Evolutionary conservation across 2,888 invertebrate species (phyloP), one percentile per base, ranked within the genome.

Genomic region (Nemoura dubitans): DNA sequence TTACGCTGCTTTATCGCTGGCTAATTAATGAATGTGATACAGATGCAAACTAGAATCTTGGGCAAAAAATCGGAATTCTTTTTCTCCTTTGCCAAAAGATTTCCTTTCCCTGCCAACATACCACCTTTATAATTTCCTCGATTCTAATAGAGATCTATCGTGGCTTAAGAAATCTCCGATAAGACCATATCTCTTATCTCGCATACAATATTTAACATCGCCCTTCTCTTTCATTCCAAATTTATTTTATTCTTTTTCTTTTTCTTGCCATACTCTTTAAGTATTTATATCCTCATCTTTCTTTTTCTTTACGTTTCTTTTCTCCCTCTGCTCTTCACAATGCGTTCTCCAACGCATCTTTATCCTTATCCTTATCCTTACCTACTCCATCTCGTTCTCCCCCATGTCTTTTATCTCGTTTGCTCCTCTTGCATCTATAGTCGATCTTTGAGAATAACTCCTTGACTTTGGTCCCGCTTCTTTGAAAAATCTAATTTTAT

Each of bases 211-310:
- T 78, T 78, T 78, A 27, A 78, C 78, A 78, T 78, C 7, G 78
- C 26, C 78, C 28, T 78, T 78, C 59, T 7, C 59, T 59, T 59
- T 59, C 21, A 5, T 26, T 78, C 25, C 26, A 27, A 27, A 78
- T 78, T 78, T 78, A 78, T 78, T 78, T 78, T 78, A 78, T 78
- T 78, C 28, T 25, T 26, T 28, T 78, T 78, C 78, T 78, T 28
- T 5, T 78, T 25, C 25, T 28, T 5, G 30, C 36, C 30, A 28
- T 82, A 28, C 82, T 29, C 29, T 82, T 82, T 29, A n/a, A 36
- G 7, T 28, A n/a, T 36, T 26, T 82, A 29, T 82, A 30, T 6
- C 6, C 28, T 14, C n/a, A 5, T 82, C 29, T 36, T 27, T 27
- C 27, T 81, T 28, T 82, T 82, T 82, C 80, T 80, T n/a, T 28